Evolutionary conservation across 2,113 vertebrate genomes (phyloP), one percentile per base, ranked within the genome.

Genomic region (Atlantisia rogersi): DNA sequence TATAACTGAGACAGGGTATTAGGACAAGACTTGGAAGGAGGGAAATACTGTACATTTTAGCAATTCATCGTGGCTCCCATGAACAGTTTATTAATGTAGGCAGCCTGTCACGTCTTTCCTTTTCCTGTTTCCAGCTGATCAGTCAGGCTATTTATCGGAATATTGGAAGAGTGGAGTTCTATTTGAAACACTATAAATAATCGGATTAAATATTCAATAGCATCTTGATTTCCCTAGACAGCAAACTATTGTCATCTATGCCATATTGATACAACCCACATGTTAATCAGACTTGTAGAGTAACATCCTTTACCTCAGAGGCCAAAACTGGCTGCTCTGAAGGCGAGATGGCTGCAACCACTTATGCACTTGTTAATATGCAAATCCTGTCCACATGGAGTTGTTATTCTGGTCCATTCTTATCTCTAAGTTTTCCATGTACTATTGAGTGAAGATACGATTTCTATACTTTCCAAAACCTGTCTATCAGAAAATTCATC

Each of bases 371-470:
- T 29, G 24, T 97, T 95, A 88, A 73, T 29, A 92, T 96, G 92
- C 94, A 94, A 89, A 71, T 88, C 86, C 50, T 62, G 73, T 75
- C 73, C 63, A 63, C 46, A 11, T 42, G 63, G 60, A 60, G 13
- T 76, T 92, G 86, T 87, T 88, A 94, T 84, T 81, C 92, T 56
- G 68, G 70, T 86, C 86, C 85, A 69, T 77, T 62, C 85, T 74
- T 58, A 83, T 79, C 55, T 56, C n/a, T 67, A 24, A 70, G 69
- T 56, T 95, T 93, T 88, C 83, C 60, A 77, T 71, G 29, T 84
- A 69, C 59, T 83, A 81, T n/a, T 71, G 50, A 93, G 59, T 75
- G 87, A 95, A 95, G 95, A 90, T 76, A 67, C 60, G 71, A 10
- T 90, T 96, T 88, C 81, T 86, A 16, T 31, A 26, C 62, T 77